Evolutionary conservation across 2,113 vertebrate species (phyloP).

Genomic region (Microtus richardsoni): DNA sequence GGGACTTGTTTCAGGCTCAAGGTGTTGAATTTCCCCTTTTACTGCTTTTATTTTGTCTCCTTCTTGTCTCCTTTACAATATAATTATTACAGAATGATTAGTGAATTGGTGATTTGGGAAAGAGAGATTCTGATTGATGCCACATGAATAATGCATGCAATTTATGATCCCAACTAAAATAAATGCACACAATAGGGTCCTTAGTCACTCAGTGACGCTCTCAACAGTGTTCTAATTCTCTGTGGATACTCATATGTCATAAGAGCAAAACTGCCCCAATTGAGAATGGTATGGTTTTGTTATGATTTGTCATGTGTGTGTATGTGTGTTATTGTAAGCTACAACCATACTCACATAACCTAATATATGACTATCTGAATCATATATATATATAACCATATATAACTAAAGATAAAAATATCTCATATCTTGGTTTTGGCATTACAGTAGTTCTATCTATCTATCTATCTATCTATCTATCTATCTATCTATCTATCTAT

Average conservation of each 20-base stretch:
- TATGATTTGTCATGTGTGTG: neutral
- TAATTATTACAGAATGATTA: neutral
- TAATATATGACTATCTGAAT: neutral
- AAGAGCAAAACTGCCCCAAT: neutral
- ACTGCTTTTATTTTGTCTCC: neutral
- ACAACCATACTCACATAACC: neutral
- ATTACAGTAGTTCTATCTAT: neutral
- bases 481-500: no score
- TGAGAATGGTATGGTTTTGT: neutral
- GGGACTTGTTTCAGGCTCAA: neutral
- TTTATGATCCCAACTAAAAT: slow-evolving; percentile 28
- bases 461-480: no score
- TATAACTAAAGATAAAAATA: neutral
- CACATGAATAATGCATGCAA: slow-evolving; percentile 33
- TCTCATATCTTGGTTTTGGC: neutral
- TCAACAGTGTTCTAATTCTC: neutral
- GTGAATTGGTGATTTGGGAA: neutral
- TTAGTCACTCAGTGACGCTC: slow-evolving; percentile 10
- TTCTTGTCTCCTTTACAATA: neutral
- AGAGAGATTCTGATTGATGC: neutral
- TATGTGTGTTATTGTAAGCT: neutral
- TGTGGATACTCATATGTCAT: neutral
- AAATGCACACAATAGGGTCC: neutral
- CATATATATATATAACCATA: neutral
- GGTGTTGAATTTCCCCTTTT: neutral